phyloP scores from a whole-genome alignment of 2,888 invertebrate species.

The Gymnocheta viridis region DNA sequence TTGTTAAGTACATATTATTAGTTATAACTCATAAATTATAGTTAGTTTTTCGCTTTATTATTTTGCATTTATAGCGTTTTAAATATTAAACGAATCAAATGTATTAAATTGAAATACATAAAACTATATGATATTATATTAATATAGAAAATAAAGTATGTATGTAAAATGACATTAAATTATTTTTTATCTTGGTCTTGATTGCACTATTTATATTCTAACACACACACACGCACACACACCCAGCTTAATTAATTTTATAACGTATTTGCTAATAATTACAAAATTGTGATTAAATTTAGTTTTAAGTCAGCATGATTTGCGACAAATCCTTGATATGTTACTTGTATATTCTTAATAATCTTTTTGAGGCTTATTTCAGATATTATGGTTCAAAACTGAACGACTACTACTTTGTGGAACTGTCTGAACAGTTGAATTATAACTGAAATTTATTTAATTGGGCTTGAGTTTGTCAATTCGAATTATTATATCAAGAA shows the following conservation, averaged over 20 bases:
- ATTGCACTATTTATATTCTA: not conserved
- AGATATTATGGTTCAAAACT: not conserved
- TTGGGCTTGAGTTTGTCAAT: no score
- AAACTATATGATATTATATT: not conserved
- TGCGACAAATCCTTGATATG: not conserved
- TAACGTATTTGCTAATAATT: not conserved
- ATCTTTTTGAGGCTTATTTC: not conserved
- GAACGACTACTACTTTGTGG: no score
- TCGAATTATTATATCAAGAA: no score
- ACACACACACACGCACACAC: no score
- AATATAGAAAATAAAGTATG: not conserved
- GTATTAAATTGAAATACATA: not conserved
- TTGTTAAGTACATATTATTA: not conserved
- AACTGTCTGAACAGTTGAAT: no score
- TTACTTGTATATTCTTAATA: not conserved
- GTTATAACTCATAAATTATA: not conserved
- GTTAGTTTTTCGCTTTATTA: constrained; percentile 6
- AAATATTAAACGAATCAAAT: not conserved
- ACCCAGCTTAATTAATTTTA: not conserved
- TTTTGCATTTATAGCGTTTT: not conserved
- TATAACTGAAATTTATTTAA: no score
- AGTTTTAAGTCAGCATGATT: not conserved
- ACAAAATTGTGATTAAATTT: not conserved
- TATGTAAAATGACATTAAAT: not conserved
- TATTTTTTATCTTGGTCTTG: not conserved